Percentiles rank a stretch among this genome's conserved stretches.
Evolutionary conservation across 2,888 invertebrate species (phyloP).

Genomic region (Abscondita cerata): DNA sequence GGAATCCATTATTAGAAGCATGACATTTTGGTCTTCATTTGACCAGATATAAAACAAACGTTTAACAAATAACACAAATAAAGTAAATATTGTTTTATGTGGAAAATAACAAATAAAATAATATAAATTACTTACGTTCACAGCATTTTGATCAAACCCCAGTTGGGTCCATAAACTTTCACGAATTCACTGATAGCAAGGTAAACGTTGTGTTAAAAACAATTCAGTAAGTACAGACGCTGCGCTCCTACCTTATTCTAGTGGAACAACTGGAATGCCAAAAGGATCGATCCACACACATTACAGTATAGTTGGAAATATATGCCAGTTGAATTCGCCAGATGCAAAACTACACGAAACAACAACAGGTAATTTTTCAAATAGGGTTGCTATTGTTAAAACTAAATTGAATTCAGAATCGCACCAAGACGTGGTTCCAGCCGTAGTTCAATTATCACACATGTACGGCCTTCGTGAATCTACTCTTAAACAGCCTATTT

Average conservation of each 20-base stretch:
- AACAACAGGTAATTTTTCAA: constrained; percentile 14
- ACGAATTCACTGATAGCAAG: constrained; percentile 64
- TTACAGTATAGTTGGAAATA: constrained; percentile 64
- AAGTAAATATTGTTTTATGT: too few relatives aligned
- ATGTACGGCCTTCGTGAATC: constrained; percentile 75
- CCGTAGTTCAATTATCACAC: constrained; percentile 82
- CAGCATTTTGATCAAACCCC: constrained; percentile 60
- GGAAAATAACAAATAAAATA: too few relatives aligned
- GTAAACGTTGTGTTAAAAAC: constrained; percentile 60
- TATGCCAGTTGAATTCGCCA: constrained; percentile 13
- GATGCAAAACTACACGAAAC: constrained; percentile 21
- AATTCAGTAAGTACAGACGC: constrained; percentile 64
- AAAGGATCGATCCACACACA: constrained; percentile 77
- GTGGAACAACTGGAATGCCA: constrained; percentile 84
- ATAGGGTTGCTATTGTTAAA: neutral
- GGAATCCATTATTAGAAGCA: too few relatives aligned
- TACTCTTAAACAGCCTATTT: constrained; percentile 65
- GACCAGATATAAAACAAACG: too few relatives aligned
- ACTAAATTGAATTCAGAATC: constrained; percentile 52
- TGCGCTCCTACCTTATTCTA: constrained; percentile 80
- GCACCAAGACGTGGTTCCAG: constrained; percentile 71
- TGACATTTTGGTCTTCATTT: too few relatives aligned
- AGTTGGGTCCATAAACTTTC: constrained; percentile 65
- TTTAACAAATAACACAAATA: too few relatives aligned
- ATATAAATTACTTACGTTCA: constrained; percentile 18